Evolutionary conservation across 2,797 vertebrate genomes (phyloP).

Genomic region (Acipenser oxyrinchus): DNA sequence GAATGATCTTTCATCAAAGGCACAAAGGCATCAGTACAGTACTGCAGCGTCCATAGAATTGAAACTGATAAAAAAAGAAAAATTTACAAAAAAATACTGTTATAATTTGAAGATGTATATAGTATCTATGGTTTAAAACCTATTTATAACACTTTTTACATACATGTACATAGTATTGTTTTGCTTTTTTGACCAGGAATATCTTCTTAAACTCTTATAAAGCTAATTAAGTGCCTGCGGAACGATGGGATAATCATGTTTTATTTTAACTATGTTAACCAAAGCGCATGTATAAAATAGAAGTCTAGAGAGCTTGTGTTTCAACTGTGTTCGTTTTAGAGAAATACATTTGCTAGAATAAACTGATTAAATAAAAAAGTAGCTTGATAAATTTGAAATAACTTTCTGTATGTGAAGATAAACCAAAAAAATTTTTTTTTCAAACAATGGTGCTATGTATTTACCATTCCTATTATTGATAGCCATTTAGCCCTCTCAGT

Average conservation of each 20-base stretch:
- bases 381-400: constrained; percentile 23
- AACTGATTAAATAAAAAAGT: constrained; percentile 24
- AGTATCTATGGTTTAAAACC: constrained; percentile 99
- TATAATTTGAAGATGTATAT: constrained; percentile 97
- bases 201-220: constrained; percentile 63
- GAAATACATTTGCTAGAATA: constrained; percentile 32
- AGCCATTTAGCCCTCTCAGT: constrained; percentile 67
- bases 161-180: constrained; percentile 97
- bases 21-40: constrained; percentile 24
- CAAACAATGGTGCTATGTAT: constrained; percentile 92
- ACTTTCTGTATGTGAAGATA: constrained; percentile 45
- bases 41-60: constrained; percentile 26
- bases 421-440: constrained; percentile 49
- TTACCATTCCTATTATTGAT: constrained; percentile 92
- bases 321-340: constrained; percentile 38
- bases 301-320: constrained; percentile 30
- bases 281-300: constrained; percentile 57
- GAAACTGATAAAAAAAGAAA: constrained; percentile 41
- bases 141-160: constrained; percentile 99
- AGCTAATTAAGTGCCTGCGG: constrained; percentile 83
- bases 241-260: constrained; percentile 62
- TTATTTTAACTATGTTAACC: constrained; percentile 55
- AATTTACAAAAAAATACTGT: constrained; percentile 63
- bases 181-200: constrained; percentile 71
- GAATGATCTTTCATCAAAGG: constrained; percentile 55